Conservation (phyloP, 2,797 vertebrate species). For the Synaphobranchus kaupii region DNA sequence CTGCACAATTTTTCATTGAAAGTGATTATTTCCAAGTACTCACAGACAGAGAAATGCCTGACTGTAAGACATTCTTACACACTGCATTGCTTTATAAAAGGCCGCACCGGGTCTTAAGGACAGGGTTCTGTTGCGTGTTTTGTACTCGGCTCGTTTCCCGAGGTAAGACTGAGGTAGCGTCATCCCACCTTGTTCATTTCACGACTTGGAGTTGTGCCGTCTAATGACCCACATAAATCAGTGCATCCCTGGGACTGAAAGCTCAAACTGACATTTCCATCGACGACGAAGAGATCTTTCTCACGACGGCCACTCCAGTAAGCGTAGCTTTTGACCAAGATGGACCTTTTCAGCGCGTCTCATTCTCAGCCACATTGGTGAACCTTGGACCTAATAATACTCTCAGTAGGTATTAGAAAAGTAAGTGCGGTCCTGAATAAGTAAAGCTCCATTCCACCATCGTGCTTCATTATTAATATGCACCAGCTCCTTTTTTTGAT, state of each 20-base stretch:
- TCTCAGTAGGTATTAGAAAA: constrained; percentile 68
- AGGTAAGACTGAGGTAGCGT: neutral
- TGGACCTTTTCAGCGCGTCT: neutral
- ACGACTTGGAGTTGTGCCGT: neutral
- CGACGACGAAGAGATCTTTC: neutral
- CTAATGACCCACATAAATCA: neutral
- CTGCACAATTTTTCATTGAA: neutral
- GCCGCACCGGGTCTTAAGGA: neutral
- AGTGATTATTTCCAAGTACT: neutral
- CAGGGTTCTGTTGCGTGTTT: neutral
- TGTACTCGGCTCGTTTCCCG: neutral
- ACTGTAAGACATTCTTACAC: neutral
- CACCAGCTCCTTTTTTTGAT: constrained; percentile 76
- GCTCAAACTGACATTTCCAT: neutral
- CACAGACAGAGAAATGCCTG: neutral
- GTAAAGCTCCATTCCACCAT: constrained; percentile 82
- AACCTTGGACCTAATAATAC: constrained; percentile 57
- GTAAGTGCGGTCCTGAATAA: constrained; percentile 78
- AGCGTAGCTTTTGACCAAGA: neutral
- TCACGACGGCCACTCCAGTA: neutral
- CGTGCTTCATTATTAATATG: constrained; percentile 81
- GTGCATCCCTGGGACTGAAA: neutral
- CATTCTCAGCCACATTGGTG: constrained; percentile 42
- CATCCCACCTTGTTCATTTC: constrained; percentile 4
- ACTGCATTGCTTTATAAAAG: neutral